Conservation (phyloP, 2,888 invertebrate genomes). For the Sialis lutaria region DNA sequence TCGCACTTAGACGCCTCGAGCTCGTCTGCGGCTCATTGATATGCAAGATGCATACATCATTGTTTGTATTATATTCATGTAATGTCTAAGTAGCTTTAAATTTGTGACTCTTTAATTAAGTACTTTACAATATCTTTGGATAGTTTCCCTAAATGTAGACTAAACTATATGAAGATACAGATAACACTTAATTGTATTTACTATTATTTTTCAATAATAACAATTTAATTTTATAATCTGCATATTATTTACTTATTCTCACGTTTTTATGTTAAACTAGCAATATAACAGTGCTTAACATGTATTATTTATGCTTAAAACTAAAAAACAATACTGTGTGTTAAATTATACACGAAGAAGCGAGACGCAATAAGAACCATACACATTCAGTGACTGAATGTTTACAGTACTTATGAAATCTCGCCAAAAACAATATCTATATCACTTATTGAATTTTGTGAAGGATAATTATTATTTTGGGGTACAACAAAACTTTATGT, state of each 20-base stretch:
- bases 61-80: neutral
- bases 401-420: too few species aligned
- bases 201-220: constrained; percentile 20
- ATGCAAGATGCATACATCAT: constrained; percentile 6
- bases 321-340: too few species aligned
- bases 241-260: constrained; percentile 14
- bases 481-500: too few species aligned
- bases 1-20: too few species aligned
- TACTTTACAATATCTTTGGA: constrained; percentile 12
- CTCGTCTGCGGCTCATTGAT: constrained; percentile 5
- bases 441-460: too few species aligned
- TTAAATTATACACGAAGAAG: too few species aligned
- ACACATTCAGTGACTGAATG: too few species aligned
- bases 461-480: too few species aligned
- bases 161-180: constrained; percentile 34
- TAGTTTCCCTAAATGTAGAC: constrained; percentile 27
- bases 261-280: constrained; percentile 20
- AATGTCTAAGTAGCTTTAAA: constrained; percentile 1
- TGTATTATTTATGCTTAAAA: neutral
- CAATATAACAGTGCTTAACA: constrained; percentile 22
- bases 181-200: constrained; percentile 26
- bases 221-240: constrained; percentile 21
- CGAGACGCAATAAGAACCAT: too few species aligned
- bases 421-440: too few species aligned
- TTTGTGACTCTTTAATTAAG: constrained; percentile 9